Evolutionary conservation across 2,797 vertebrate species (phyloP).

Genomic region (Myotis myotis): DNA sequence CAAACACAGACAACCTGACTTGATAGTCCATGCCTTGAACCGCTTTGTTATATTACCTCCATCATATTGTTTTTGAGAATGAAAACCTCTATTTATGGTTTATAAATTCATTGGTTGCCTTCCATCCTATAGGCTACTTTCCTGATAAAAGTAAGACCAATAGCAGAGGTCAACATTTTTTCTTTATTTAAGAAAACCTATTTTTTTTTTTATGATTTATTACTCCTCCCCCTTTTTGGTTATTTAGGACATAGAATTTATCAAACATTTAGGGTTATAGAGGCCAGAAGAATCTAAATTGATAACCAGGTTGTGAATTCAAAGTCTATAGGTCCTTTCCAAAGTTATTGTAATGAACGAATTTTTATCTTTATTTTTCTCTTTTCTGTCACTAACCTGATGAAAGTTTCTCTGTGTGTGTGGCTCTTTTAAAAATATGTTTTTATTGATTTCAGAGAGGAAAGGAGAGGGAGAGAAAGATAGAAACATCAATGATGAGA

Average conservation of each 20-base stretch:
- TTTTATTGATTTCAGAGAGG: background rate
- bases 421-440: background rate
- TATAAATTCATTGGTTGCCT: constrained; percentile 31
- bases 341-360: constrained; percentile 8
- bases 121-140: background rate
- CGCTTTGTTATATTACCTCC: background rate
- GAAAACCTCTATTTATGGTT: constrained; percentile 15
- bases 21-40: background rate
- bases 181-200: background rate
- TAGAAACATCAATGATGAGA: background rate
- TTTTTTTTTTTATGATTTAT: background rate
- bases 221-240: background rate
- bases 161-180: background rate
- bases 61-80: constrained; percentile 50
- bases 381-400: background rate
- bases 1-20: background rate
- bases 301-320: background rate
- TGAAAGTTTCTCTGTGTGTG: too few relatives aligned
- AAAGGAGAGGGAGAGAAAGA: background rate
- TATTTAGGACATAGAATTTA: background rate
- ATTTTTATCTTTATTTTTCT: constrained; percentile 19
- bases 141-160: background rate
- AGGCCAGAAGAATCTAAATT: background rate
- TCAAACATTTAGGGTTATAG: background rate
- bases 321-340: constrained; percentile 2